Conservation (phyloP, 1,140 invertebrate genomes). For the Aradophagus sp. region DNA sequence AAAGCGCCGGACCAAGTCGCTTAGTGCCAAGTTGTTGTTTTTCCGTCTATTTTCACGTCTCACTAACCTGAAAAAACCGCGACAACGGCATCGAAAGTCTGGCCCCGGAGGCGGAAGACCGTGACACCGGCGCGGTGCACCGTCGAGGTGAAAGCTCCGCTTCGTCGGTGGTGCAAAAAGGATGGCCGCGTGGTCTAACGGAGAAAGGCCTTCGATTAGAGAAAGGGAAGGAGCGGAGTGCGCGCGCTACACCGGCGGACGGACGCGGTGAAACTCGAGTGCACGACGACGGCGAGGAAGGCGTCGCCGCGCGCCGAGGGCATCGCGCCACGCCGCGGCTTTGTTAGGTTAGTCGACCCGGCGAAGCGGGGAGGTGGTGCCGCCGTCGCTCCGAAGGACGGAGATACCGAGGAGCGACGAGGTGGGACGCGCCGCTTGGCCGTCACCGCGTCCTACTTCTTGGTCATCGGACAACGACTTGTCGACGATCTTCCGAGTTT, state of each 20-base stretch:
- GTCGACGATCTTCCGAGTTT: conserved; percentile 2
- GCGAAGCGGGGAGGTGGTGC: conserved; percentile 1
- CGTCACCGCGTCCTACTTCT: conserved; percentile 17
- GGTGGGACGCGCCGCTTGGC: background rate
- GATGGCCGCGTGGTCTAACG: no score
- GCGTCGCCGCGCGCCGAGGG: conserved; percentile 10
- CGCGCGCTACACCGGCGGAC: no score
- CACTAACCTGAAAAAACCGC: conserved; percentile 7
- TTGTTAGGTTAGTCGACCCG: conserved; percentile 17
- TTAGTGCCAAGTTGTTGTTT: no score
- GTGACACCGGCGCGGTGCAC: background rate
- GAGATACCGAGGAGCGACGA: conserved; percentile 2
- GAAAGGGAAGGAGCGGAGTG: conserved; percentile 19
- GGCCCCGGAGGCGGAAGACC: conserved; percentile 7
- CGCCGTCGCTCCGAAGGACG: conserved; percentile 7
- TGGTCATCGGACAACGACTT: background rate
- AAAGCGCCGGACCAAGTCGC: no score
- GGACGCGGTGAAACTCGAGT: conserved; percentile 12
- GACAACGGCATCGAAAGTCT: conserved; percentile 8
- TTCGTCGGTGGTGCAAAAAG: no score
- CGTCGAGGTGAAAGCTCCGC: no score
- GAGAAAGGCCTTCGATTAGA: conserved; percentile 12
- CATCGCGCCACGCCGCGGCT: background rate
- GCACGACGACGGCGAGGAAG: no score
- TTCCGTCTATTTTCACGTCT: conserved; percentile 29